Conservation (phyloP, 1,140 invertebrate species). For the Bombus consobrinus region DNA sequence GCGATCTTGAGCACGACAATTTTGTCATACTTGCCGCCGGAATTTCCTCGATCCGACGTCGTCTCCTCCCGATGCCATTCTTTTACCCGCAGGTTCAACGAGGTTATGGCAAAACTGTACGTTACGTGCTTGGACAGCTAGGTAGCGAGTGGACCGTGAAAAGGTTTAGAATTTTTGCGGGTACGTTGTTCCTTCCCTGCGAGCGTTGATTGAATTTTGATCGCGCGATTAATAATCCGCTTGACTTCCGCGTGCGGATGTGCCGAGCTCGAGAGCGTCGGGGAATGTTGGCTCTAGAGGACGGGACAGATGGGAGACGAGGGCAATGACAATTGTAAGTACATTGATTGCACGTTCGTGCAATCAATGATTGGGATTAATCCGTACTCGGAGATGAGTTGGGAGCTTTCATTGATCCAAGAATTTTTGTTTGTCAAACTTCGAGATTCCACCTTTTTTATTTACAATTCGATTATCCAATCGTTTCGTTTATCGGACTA, state of each 20-base stretch:
- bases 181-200: background rate
- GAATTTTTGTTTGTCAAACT: no score
- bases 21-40: no score
- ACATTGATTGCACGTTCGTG: background rate
- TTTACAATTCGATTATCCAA: background rate
- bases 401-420: no score
- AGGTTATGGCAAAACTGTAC: background rate
- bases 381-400: background rate
- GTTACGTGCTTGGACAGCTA: background rate
- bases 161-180: background rate
- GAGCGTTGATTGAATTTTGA: slow-evolving; percentile 28
- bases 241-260: slow-evolving; percentile 10
- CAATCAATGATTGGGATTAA: background rate
- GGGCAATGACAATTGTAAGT: no score
- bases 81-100: background rate
- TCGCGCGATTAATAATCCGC: slow-evolving; percentile 25
- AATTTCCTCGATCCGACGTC: no score
- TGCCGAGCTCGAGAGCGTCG: background rate
- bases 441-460: background rate
- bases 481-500: no score
- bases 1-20: no score
- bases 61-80: no score
- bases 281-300: background rate
- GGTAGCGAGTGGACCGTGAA: slow-evolving; percentile 7
- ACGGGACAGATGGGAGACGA: background rate